Conservation (phyloP, 2,888 invertebrate genomes). For the Hyppa rectilinea region DNA sequence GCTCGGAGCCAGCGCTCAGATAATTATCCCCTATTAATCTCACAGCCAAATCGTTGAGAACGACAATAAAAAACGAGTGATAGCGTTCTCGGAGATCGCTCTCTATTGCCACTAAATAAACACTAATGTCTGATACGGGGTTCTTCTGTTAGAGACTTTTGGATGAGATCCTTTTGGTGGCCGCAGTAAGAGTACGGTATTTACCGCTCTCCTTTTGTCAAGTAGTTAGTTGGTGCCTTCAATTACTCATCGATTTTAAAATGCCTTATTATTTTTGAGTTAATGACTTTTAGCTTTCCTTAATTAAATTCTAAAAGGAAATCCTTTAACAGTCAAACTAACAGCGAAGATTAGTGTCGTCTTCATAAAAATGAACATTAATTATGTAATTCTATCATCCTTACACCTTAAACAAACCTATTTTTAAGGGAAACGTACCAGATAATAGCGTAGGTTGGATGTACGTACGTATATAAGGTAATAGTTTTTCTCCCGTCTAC, state of each 20-base stretch:
- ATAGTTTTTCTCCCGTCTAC: background rate
- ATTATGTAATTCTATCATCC: constrained; percentile 1
- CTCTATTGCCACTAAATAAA: constrained; percentile 59
- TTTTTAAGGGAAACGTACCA: background rate
- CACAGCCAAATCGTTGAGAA: constrained; percentile 77
- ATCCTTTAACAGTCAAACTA: background rate
- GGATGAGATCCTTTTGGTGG: background rate
- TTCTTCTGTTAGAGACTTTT: constrained; percentile 12
- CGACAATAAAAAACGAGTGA: constrained; percentile 75
- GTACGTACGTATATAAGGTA: background rate
- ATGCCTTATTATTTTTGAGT: background rate
- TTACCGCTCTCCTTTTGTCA: background rate
- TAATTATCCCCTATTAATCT: constrained; percentile 85
- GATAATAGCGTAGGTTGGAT: background rate
- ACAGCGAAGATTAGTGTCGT: background rate
- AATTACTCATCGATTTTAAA: background rate
- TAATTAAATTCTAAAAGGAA: background rate
- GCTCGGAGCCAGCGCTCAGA: constrained; percentile 76
- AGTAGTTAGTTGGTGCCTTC: background rate
- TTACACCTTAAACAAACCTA: background rate
- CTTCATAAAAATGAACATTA: background rate
- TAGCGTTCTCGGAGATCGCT: constrained; percentile 62
- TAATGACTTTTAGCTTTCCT: background rate
- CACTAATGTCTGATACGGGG: constrained; percentile 36
- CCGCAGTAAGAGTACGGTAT: background rate